A percentile compares a stretch with the other conserved stretches of the same genome.
phyloP scores from a whole-genome alignment of 2,888 invertebrate species.

The Lithodes maja region DNA sequence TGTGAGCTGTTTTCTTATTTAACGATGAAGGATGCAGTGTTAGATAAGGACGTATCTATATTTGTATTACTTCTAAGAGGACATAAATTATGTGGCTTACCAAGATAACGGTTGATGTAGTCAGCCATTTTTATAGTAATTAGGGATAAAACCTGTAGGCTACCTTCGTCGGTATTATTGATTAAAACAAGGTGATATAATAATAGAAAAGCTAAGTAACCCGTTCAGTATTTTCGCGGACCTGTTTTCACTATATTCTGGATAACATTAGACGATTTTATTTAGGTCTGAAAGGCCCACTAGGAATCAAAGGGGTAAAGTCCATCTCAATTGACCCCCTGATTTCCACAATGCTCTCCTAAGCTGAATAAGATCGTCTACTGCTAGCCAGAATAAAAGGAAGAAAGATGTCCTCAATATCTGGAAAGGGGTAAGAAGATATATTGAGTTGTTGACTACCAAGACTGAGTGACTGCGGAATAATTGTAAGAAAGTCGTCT shows the following conservation, averaged over 20 bases:
- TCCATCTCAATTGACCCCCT: neutral
- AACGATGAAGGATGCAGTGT: too few relatives aligned
- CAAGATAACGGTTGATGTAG: too few relatives aligned
- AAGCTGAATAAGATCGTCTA: neutral
- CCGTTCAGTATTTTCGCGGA: too few relatives aligned
- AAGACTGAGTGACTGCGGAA: neutral
- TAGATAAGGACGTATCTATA: too few relatives aligned
- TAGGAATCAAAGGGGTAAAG: neutral
- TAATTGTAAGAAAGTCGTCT: neutral
- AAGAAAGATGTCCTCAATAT: neutral
- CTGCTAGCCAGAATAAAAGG: neutral
- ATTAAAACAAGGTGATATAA: too few relatives aligned
- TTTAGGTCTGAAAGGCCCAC: neutral
- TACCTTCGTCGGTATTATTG: too few relatives aligned
- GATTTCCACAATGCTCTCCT: neutral
- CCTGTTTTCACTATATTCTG: neutral
- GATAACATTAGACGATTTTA: neutral
- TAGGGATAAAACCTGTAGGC: too few relatives aligned
- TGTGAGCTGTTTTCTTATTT: too few relatives aligned
- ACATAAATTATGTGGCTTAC: too few relatives aligned
- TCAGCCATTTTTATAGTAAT: too few relatives aligned
- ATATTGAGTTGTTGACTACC: neutral
- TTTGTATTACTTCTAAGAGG: too few relatives aligned
- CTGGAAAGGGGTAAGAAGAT: neutral
- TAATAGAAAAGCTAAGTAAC: too few relatives aligned